Evolutionary conservation across 2,888 invertebrate genomes (phyloP), one percentile per base, ranked within the genome.

Genomic region (Muschampia plurimacula): DNA sequence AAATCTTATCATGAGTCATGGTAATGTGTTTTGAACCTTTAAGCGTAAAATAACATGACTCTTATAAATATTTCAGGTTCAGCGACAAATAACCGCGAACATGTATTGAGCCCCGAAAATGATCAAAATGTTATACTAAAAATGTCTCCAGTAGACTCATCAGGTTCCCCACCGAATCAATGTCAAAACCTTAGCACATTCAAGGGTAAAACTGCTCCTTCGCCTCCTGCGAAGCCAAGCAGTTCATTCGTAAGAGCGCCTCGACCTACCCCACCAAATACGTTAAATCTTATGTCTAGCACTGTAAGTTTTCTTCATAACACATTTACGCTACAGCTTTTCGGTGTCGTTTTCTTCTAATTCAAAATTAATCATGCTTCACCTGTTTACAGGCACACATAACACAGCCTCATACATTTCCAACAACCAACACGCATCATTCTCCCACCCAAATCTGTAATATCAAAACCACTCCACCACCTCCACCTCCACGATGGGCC

Each of bases 401-500:
- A 91, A 94, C 95, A 85, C 94, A 94, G 79, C 94, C 94, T 80
- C 94, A 94, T 79, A 88, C 94, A 83, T 94, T 93, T 82, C 94
- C 92, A 63, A 89, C 88, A 69, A 83, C 87, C 79, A 55, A 55
- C 22, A 86, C 86, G 70, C 90, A 88, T 82, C 88, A 89, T 77
- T 94, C 93, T 78, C 93, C 92, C 78, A 92, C 88, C 75, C 90
- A 85, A 77, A 67, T 77, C 74, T 67, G 72, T 62, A 86, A 80
- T 76, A 82, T 87, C 64, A 94, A 94, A 86, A 95, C 91, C 64
- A 97, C 97, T 46, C 97, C 98, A 1, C 98, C 98, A 7, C 97
- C 97, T 0, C 98, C 98, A 0, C 98, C 98, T 0, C 96, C 97
- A 13, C 95, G 98, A 81, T 98, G 98, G 97, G 96, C 97, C 0